Evolutionary conservation across 2,888 invertebrate genomes (phyloP).

Genomic region (Craniophora ligustri): DNA sequence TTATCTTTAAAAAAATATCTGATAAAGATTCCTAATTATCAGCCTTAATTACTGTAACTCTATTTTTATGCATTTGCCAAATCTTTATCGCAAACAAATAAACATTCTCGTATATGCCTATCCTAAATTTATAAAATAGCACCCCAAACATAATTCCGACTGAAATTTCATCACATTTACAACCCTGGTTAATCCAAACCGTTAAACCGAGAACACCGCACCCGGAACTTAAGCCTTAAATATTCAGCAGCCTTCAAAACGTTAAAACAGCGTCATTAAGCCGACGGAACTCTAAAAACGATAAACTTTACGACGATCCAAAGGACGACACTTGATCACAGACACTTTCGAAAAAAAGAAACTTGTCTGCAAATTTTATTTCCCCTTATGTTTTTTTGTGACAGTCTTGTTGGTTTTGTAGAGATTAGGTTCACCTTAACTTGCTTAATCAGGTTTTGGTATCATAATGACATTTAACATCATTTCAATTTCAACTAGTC

Average conservation of each 20-base stretch:
- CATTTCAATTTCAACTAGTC: not conserved
- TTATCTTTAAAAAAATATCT: conserved; percentile 30
- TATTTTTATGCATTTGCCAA: too few relatives aligned
- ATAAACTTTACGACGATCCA: conserved; percentile 82
- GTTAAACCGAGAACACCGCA: conserved; percentile 51
- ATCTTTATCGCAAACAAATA: not conserved
- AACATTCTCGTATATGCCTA: conserved; percentile 17
- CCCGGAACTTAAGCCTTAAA: conserved; percentile 55
- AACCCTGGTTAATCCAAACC: conserved; percentile 49
- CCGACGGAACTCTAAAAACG: conserved; percentile 77
- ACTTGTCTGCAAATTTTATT: conserved; percentile 71
- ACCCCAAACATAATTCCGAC: conserved; percentile 42
- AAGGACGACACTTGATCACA: conserved; percentile 78
- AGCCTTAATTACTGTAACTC: too few relatives aligned
- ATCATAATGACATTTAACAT: too few relatives aligned
- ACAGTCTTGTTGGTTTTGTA: conserved; percentile 21
- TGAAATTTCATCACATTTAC: conserved; percentile 50
- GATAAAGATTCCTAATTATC: conserved; percentile 26
- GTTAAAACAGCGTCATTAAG: conserved; percentile 65
- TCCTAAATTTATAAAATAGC: conserved; percentile 33
- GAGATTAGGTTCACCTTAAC: conserved; percentile 9
- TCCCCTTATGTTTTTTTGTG: conserved; percentile 56
- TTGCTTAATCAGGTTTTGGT: not conserved
- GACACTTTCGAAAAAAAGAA: conserved; percentile 81
- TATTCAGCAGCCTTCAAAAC: conserved; percentile 57